A percentile compares a stretch with the other conserved stretches of the same genome.
phyloP scores from a whole-genome alignment of 2,113 vertebrate genomes.

The Tetrao urogallus region DNA sequence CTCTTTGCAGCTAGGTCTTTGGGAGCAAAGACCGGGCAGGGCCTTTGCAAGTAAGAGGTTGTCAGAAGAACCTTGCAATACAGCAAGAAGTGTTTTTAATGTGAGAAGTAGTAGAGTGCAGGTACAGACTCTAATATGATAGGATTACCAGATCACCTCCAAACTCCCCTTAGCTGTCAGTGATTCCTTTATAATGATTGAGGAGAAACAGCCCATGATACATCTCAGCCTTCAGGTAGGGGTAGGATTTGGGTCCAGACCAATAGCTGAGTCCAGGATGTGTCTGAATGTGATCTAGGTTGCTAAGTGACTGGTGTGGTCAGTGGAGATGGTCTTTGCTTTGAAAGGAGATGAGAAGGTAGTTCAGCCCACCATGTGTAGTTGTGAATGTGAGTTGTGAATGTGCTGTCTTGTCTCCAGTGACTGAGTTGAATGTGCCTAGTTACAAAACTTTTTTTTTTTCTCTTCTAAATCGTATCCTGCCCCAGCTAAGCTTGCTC shows the following conservation, averaged over 20 bases:
- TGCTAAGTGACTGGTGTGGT: not conserved
- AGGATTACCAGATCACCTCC: not conserved
- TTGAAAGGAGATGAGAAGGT: not conserved
- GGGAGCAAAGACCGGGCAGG: not conserved
- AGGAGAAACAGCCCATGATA: not conserved
- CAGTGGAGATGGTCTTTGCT: not conserved
- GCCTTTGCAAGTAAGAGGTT: not conserved
- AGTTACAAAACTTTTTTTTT: not conserved
- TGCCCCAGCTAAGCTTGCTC: not conserved
- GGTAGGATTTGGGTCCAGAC: not conserved
- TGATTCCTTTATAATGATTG: fast-evolving
- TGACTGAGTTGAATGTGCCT: not conserved
- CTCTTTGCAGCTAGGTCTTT: not conserved
- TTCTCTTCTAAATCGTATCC: not conserved
- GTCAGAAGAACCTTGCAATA: not conserved
- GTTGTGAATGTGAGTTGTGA: not conserved
- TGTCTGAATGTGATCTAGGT: not conserved
- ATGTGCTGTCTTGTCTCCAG: not conserved
- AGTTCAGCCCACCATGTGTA: not conserved
- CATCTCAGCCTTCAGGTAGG: not conserved
- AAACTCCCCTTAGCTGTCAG: not conserved
- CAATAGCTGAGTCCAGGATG: not conserved
- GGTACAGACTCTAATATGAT: not conserved
- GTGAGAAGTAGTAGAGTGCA: not conserved
- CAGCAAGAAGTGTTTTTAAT: not conserved